These are phyloP conservation scores for Netelia fuscicornis DNA, from an alignment of 2,888 invertebrate genomes.

Conservation along the genomic window DNA sequence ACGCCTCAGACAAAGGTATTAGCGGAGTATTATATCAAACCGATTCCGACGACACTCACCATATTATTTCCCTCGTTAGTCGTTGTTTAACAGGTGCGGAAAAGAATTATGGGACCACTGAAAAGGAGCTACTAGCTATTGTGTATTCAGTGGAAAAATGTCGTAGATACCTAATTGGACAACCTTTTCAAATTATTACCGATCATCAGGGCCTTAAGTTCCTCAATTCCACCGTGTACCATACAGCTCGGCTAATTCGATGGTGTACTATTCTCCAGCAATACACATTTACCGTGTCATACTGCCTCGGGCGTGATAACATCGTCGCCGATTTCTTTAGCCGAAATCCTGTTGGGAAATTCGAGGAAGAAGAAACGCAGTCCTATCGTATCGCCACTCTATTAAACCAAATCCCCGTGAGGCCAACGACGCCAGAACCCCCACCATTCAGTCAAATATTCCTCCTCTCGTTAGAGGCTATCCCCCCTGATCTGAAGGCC, in stretches of 20 bases:
- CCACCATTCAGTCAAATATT: no score
- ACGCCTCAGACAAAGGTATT: slow-evolving; percentile 66
- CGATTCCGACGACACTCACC: slow-evolving; percentile 27
- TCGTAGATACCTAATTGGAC: not conserved
- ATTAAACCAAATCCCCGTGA: not conserved
- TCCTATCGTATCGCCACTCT: not conserved
- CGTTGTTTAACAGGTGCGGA: slow-evolving; percentile 65
- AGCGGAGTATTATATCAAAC: slow-evolving; percentile 66
- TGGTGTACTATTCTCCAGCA: not conserved
- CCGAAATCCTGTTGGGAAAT: not conserved
- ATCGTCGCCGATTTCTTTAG: not conserved
- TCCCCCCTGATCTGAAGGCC: no score
- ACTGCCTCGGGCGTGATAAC: not conserved
- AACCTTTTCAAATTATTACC: not conserved
- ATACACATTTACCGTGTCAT: no score
- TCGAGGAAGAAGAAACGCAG: not conserved
- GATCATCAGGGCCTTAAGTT: not conserved
- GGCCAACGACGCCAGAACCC: no score
- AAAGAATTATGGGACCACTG: slow-evolving; percentile 69
- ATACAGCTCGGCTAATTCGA: not conserved
- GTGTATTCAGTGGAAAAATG: not conserved
- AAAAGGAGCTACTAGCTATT: slow-evolving; percentile 68
- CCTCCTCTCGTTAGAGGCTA: no score
- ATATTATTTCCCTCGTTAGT: slow-evolving; percentile 69
- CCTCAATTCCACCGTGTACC: not conserved